phyloP scores from a whole-genome alignment of 2,888 invertebrate genomes.

The Nowickia ferox region DNA sequence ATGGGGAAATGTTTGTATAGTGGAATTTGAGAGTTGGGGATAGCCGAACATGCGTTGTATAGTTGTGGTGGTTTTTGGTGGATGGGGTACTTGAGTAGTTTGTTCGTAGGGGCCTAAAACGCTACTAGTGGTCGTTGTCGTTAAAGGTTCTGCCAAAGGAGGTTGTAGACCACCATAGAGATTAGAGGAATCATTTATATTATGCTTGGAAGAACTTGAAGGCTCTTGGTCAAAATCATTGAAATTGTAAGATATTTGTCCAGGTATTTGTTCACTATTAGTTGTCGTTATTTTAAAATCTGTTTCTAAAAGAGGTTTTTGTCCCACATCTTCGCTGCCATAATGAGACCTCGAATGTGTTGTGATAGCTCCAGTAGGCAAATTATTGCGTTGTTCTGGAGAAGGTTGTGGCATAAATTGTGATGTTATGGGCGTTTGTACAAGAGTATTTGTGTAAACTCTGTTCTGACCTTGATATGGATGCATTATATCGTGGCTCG shows the following conservation, averaged over 20 bases:
- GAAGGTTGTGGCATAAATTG: constrained; percentile 37
- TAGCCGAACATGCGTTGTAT: constrained; percentile 74
- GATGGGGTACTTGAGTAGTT: constrained; percentile 47
- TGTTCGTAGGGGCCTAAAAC: constrained; percentile 5
- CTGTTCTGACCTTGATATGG: constrained; percentile 64
- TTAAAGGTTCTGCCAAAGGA: constrained; percentile 55
- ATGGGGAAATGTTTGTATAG: constrained; percentile 69
- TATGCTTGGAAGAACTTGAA: constrained; percentile 49
- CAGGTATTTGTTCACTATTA: constrained; percentile 64
- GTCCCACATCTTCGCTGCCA: constrained; percentile 41
- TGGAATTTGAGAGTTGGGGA: constrained; percentile 75
- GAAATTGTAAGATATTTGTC: constrained; percentile 28
- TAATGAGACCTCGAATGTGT: constrained; percentile 59
- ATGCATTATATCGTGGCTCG: constrained; percentile 46
- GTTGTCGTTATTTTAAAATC: constrained; percentile 54
- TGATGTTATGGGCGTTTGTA: constrained; percentile 26
- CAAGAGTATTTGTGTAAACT: constrained; percentile 40
- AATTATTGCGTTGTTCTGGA: neutral
- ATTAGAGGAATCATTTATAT: constrained; percentile 63
- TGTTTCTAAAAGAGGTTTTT: constrained; percentile 55
- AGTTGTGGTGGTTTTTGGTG: constrained; percentile 55
- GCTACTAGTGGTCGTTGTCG: constrained; percentile 13
- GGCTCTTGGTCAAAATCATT: constrained; percentile 54
- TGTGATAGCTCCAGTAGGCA: neutral
- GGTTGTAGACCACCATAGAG: constrained; percentile 74